Base-by-base conservation (phyloP, 2,888 invertebrate species). In the Drosophila kambysellisi region DNA sequence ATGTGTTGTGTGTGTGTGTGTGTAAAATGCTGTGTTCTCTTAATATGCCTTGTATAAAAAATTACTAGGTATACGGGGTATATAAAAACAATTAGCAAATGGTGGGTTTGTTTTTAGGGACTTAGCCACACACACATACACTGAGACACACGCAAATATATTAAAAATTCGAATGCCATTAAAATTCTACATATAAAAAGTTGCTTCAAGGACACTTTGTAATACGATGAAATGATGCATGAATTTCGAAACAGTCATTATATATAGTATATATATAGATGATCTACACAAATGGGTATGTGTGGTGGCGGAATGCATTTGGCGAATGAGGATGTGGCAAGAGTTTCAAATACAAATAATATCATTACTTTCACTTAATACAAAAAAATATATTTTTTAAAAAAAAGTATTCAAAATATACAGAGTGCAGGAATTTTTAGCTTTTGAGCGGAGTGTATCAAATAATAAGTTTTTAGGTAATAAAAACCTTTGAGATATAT, bases 191-290 rank as follows among this genome's bases (percentile, higher is more conserved):
- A 76, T 41, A 43, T 65, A 58, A 71, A 62, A 74, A 72, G n/a
- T 66, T 48, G 57, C 64, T 75, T n/a, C 70, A 82, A 82, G 81
- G 81, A 73, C 81, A 82, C 81, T 82, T 82, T 78, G 53, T 62
- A 72, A 67, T 50, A 37, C 7, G 51, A 67, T 76, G 48, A 65
- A 71, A 62, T 63, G 71, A 66, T 56, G 39, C 20, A 70, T 79
- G 70, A 69, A 56, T 58, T 75, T 56, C 48, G 75, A 50, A 56
- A 39, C 75, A 75, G 75, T 59, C 75, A 29, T 25, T 56, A 41
- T 32, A 60, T 35, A 50, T 52, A 70, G 37, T 33, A 48, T 57
- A 46, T 57, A 51, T 57, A 51, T 32, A 59, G 17, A 72, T 66
- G 46, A 41, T 50, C 8, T 25, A 25, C 46, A 57, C 41, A 43